These are phyloP conservation scores for Eupeodes luniger DNA, from an alignment of 2,888 invertebrate species.

Conservation along the genomic window DNA sequence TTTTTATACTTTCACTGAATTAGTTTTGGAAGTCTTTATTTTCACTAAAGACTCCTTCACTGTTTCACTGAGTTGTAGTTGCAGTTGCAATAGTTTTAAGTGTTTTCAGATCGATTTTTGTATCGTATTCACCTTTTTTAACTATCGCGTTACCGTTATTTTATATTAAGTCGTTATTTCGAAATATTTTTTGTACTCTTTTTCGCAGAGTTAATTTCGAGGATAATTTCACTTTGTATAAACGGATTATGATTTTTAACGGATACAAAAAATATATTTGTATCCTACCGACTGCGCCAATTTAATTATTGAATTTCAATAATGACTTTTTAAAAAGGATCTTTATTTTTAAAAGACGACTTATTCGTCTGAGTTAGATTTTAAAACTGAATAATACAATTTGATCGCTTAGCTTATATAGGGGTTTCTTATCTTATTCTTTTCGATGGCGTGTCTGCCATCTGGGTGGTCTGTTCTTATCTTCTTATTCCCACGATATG, in stretches of 20 bases:
- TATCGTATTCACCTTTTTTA: constrained; percentile 1
- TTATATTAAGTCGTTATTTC: neutral
- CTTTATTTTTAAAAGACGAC: too few species aligned
- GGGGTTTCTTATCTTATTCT: too few species aligned
- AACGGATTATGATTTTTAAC: neutral
- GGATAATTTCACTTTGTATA: neutral
- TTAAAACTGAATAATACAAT: too few species aligned
- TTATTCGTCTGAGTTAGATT: too few species aligned
- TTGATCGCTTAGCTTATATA: too few species aligned
- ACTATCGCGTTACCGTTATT: constrained; percentile 1
- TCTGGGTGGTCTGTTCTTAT: too few species aligned
- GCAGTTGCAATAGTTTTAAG: neutral
- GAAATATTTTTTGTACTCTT: neutral
- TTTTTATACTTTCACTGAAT: neutral
- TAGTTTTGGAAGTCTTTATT: neutral
- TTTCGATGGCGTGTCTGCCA: too few species aligned
- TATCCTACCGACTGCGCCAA: neutral
- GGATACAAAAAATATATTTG: constrained; percentile 1
- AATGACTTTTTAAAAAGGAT: too few species aligned
- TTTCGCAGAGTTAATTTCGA: neutral
- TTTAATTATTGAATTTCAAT: neutral
- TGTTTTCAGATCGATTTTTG: neutral
- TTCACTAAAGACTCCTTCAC: neutral
- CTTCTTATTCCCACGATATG: too few species aligned
- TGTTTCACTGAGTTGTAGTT: neutral